Conservation (phyloP, 1,140 invertebrate genomes). For the Magallana gigas region DNA sequence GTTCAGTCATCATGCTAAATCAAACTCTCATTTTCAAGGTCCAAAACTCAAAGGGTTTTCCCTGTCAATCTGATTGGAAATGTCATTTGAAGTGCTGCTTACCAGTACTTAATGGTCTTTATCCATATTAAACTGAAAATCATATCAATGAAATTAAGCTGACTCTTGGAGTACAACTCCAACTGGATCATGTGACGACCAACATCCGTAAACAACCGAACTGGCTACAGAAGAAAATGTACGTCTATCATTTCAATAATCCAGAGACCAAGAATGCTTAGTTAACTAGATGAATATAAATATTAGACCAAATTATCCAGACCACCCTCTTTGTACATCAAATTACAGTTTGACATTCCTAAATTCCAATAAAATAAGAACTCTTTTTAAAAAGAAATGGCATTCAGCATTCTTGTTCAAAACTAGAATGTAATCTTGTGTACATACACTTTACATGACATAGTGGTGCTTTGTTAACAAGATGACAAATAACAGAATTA, state of each 20-base stretch:
- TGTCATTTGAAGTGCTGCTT: too few relatives aligned
- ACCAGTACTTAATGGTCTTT: background rate
- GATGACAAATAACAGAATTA: background rate
- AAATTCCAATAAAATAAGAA: background rate
- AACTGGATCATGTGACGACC: too few relatives aligned
- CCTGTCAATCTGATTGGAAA: too few relatives aligned
- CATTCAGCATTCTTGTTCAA: background rate
- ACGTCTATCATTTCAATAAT: too few relatives aligned
- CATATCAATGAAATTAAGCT: background rate
- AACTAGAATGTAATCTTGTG: background rate
- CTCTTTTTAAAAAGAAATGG: background rate
- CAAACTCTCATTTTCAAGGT: constrained; percentile 1
- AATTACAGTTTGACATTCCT: background rate
- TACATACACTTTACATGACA: constrained; percentile 9
- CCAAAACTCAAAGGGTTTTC: background rate
- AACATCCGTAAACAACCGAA: too few relatives aligned
- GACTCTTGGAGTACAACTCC: too few relatives aligned
- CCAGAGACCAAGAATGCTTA: too few relatives aligned
- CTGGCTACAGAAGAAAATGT: too few relatives aligned
- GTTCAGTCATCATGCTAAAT: background rate
- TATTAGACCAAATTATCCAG: background rate
- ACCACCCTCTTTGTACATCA: background rate
- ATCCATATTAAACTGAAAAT: background rate
- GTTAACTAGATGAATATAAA: too few relatives aligned
- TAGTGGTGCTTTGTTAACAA: background rate